Conservation (phyloP, 2,797 vertebrate species). For the Adrianichthys oophorus region DNA sequence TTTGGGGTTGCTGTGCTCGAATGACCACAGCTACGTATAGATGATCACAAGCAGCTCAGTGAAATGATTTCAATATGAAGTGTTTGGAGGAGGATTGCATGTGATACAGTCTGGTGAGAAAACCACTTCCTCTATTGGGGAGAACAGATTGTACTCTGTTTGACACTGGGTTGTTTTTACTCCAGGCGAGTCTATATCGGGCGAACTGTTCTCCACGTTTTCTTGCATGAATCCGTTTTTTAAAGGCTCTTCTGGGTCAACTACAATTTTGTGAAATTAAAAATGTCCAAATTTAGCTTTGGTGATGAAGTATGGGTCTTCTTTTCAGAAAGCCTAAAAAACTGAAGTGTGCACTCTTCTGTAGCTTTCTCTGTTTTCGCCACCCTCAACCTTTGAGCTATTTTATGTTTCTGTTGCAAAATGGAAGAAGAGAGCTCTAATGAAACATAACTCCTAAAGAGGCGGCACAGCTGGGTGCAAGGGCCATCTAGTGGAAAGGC, state of each 20-base stretch:
- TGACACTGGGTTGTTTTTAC: constrained; percentile 43
- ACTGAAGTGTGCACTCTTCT: background rate
- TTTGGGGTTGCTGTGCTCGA: constrained; percentile 15
- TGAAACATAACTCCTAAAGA: constrained; percentile 36
- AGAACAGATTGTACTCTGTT: constrained; percentile 68
- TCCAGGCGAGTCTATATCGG: constrained; percentile 34
- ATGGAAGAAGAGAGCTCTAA: constrained; percentile 30
- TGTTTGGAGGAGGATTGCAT: constrained; percentile 13
- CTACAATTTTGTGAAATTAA: no score
- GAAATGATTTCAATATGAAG: constrained; percentile 33
- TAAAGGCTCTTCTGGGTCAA: no score
- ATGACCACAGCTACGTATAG: background rate
- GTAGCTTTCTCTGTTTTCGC: background rate
- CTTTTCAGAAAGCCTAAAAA: no score
- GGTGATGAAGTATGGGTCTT: no score
- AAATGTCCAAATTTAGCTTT: no score
- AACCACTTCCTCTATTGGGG: constrained; percentile 72
- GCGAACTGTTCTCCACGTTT: constrained; percentile 12
- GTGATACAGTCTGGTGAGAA: constrained; percentile 59
- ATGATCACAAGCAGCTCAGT: constrained; percentile 24
- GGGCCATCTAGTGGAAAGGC: constrained; percentile 78
- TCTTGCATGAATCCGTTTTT: background rate
- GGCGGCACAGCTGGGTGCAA: constrained; percentile 62
- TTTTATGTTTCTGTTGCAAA: constrained; percentile 6
- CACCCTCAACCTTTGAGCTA: background rate